Conservation (phyloP, 2,888 invertebrate species). For the Plagodis dolabraria region DNA sequence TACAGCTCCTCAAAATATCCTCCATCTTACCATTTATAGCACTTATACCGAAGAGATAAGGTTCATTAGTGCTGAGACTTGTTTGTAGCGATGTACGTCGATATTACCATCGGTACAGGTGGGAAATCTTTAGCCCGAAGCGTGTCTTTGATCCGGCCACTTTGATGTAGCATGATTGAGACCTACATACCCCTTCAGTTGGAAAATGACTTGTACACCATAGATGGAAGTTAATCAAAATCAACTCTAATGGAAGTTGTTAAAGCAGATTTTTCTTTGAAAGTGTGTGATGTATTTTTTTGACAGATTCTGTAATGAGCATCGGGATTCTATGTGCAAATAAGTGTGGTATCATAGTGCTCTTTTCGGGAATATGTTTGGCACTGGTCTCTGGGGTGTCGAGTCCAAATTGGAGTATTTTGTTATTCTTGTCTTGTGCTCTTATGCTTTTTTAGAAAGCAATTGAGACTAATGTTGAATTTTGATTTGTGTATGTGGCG, state of each 20-base stretch:
- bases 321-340: slow-evolving; percentile 57
- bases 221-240: not conserved
- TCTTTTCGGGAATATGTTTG: slow-evolving; percentile 42
- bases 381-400: slow-evolving; percentile 36
- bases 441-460: not conserved
- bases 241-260: not conserved
- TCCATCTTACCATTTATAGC: slow-evolving; percentile 3
- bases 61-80: slow-evolving; percentile 15
- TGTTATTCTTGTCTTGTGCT: slow-evolving; percentile 19
- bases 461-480: not conserved
- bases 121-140: slow-evolving; percentile 50
- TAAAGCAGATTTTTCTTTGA: slow-evolving; percentile 21
- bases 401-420: slow-evolving; percentile 16
- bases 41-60: slow-evolving; percentile 20
- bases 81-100: slow-evolving; percentile 37
- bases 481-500: too few species aligned
- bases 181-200: slow-evolving; percentile 33
- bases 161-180: slow-evolving; percentile 52
- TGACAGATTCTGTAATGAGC: slow-evolving; percentile 61
- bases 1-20: slow-evolving; percentile 10
- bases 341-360: slow-evolving; percentile 51
- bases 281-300: slow-evolving; percentile 37
- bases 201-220: slow-evolving; percentile 19
- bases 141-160: slow-evolving; percentile 52
- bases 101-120: slow-evolving; percentile 54